Percentiles rank a stretch among this genome's conserved stretches.
These are phyloP conservation scores for Tiliqua scincoides DNA, from an alignment of 2,113 vertebrate species.

Conservation along the genomic window DNA sequence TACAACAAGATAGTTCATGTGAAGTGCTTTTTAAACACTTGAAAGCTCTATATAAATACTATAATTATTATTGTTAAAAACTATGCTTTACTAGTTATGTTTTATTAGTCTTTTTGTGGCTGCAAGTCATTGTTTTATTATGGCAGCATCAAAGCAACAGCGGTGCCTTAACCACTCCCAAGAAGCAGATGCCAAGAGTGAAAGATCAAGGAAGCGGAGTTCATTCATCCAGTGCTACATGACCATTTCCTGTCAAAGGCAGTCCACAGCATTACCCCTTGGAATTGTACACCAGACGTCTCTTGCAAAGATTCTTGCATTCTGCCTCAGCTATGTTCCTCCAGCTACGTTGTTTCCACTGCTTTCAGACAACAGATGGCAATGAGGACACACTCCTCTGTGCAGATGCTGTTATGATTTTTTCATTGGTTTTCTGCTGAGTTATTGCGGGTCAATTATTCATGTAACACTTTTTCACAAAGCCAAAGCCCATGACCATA, in stretches of 20 bases:
- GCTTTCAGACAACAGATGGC: constrained; percentile 51
- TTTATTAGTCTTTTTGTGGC: not conserved
- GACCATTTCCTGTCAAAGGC: not conserved
- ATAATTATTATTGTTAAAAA: not conserved
- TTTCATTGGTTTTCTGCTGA: constrained; percentile 20
- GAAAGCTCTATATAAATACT: too few species aligned
- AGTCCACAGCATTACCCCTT: constrained; percentile 15
- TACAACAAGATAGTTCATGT: too few species aligned
- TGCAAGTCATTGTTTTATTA: not conserved
- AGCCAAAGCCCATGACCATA: not conserved
- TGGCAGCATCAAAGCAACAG: not conserved
- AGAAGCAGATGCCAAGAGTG: not conserved
- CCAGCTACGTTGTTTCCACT: constrained; percentile 42
- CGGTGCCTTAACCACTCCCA: not conserved
- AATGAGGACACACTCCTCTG: constrained; percentile 26
- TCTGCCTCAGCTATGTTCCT: constrained; percentile 40
- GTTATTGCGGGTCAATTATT: not conserved
- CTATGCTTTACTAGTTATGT: not conserved
- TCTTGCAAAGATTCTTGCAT: constrained; percentile 14
- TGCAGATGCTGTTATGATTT: constrained; percentile 36
- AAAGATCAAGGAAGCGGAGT: not conserved
- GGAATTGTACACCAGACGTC: constrained; percentile 19
- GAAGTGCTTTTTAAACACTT: too few species aligned
- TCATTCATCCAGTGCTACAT: not conserved
- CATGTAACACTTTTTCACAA: not conserved